Evolutionary conservation across 1,140 invertebrate genomes (phyloP), one percentile per base, ranked within the genome.

Genomic region (Procambarus virginalis): DNA sequence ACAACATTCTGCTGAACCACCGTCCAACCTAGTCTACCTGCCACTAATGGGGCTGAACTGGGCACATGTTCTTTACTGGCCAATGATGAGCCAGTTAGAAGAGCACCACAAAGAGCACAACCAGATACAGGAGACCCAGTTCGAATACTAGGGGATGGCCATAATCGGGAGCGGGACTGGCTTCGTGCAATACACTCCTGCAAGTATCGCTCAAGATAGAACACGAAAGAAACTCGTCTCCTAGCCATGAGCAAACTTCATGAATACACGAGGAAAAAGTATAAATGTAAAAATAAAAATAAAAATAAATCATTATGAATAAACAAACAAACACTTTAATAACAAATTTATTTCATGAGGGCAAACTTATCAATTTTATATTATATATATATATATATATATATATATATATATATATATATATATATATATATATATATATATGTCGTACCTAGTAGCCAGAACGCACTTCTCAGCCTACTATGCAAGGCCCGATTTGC

Each of bases 101-200:
- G 78, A 58, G 86, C 22, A 70, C 87, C 70, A 83, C 87, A 89
- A 55, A 89, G 80, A 22, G 87, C 51, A 86, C 84, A 86, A 86
- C 84, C 75, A 58, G 84, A 73, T 83, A 89, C 17, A 34, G 87
- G 87, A 55, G 87, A 84, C 34, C 87, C 87, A 73, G 87, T 80
- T 64, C 80, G 64, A 51, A 89, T 55, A 84, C 80, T 89, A 83
- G 87, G 14, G 55, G 87, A 20, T 20, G 87, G 87, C 80, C 87
- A 82, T 76, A 89, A 75, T 9, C 79, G 87, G 51, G 79, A 64
- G 48, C 87, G 79, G 46, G 87, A 89, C 70, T 83, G 87, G 80
- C 87, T 89, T 83, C 81, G 68, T 17, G 87, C 80, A 73, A 89
- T 89, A 46, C 87, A 89, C 77, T 34, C 87, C 87, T 89, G 87